Evolutionary conservation across 2,113 vertebrate species (phyloP).

Genomic region (Excalfactoria chinensis): DNA sequence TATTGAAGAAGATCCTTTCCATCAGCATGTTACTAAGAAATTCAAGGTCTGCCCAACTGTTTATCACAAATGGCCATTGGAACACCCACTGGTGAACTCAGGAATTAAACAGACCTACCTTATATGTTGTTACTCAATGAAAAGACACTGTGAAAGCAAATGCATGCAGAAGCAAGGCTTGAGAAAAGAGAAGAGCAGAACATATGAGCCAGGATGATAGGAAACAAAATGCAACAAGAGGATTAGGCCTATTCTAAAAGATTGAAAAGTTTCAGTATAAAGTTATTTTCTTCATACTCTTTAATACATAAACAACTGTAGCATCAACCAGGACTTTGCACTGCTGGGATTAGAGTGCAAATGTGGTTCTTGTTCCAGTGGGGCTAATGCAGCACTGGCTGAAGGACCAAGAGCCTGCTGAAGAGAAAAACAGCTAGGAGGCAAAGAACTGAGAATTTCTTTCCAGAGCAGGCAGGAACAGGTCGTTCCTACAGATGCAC

Average conservation of each 20-base stretch:
- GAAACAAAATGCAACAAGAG: not conserved
- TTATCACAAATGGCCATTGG: rapidly evolving
- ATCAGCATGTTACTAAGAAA: not conserved
- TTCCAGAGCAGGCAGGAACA: not conserved
- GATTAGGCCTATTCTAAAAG: not conserved
- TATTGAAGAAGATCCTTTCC: not conserved
- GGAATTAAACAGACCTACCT: not conserved
- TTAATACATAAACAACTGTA: not conserved
- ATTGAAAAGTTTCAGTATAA: not conserved
- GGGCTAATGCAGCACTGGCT: not conserved
- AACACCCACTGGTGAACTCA: not conserved
- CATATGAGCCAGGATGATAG: not conserved
- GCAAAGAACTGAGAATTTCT: not conserved
- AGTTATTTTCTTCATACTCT: not conserved
- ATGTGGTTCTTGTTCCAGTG: not conserved
- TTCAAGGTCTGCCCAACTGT: not conserved
- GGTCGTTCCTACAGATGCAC: not conserved
- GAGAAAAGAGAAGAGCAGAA: not conserved
- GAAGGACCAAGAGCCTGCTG: not conserved
- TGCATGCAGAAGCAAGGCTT: not conserved
- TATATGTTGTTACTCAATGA: not conserved
- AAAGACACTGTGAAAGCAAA: rapidly evolving
- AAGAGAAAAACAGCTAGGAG: not conserved
- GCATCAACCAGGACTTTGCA: not conserved
- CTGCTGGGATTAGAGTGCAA: not conserved